A percentile compares a stretch with the other conserved stretches of the same genome.
phyloP scores from a whole-genome alignment of 2,888 invertebrate genomes.

The Metacarcinus magister region DNA sequence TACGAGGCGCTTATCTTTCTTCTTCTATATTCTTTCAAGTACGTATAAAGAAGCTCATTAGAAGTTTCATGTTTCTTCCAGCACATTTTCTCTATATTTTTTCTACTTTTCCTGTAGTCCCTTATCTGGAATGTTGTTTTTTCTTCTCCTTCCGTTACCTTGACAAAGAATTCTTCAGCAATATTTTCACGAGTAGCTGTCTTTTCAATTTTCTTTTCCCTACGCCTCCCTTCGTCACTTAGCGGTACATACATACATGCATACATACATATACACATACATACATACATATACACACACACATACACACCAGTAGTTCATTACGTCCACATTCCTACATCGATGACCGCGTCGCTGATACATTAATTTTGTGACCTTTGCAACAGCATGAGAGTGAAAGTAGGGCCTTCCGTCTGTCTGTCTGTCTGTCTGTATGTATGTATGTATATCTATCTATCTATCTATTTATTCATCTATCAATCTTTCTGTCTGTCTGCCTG shows the following conservation, averaged over 20 bases:
- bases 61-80: too few relatives aligned
- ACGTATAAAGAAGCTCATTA: too few relatives aligned
- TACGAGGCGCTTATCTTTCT: too few relatives aligned
- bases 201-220: neutral
- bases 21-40: too few relatives aligned
- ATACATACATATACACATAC: too few relatives aligned
- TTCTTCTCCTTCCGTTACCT: too few relatives aligned
- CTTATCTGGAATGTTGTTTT: too few relatives aligned
- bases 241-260: too few relatives aligned
- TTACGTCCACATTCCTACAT: conserved; percentile 5
- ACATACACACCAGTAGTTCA: too few relatives aligned
- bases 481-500: neutral
- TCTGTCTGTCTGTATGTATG: neutral
- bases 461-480: neutral
- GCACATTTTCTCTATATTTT: too few relatives aligned
- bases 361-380: neutral
- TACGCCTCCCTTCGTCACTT: neutral
- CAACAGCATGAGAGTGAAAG: neutral
- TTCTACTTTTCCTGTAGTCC: too few relatives aligned
- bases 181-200: neutral
- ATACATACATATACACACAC: too few relatives aligned
- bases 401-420: neutral
- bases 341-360: neutral
- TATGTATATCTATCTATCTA: neutral
- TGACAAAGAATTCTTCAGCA: neutral